Evolutionary conservation across 2,797 vertebrate species (phyloP).

Genomic region (Natrix natrix): DNA sequence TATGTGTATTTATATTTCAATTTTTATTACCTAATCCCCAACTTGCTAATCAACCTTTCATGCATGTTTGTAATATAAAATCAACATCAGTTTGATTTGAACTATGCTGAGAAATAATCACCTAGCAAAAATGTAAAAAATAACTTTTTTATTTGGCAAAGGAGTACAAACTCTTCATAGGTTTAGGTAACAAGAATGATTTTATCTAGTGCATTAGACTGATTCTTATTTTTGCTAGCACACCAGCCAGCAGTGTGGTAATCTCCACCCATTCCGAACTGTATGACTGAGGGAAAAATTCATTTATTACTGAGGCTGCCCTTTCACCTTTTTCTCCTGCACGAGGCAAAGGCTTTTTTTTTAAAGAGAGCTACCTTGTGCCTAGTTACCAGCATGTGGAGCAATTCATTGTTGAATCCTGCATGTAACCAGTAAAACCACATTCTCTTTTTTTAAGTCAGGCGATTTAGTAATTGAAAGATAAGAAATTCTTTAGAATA

Average conservation of each 20-base stretch:
- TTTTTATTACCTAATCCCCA: not conserved
- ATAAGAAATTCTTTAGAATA: too few species aligned
- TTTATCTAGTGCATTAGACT: not conserved
- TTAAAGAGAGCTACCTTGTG: not conserved
- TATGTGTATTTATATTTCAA: not conserved
- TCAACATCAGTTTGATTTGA: not conserved
- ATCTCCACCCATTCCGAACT: not conserved
- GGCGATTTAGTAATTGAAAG: not conserved
- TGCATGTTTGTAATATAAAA: not conserved
- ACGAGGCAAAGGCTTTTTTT: not conserved
- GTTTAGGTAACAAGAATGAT: not conserved
- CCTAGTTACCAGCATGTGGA: not conserved
- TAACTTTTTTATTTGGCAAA: not conserved
- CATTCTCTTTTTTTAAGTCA: constrained; percentile 15
- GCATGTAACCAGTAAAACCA: not conserved
- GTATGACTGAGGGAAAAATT: not conserved
- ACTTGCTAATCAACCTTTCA: not conserved
- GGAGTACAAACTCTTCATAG: not conserved
- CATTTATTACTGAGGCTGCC: not conserved
- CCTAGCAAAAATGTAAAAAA: not conserved
- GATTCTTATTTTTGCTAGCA: not conserved
- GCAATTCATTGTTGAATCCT: not conserved
- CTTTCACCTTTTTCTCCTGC: not conserved
- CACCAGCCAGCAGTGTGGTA: not conserved
- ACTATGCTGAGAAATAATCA: not conserved